Base-by-base conservation (phyloP, 2,888 invertebrate genomes). In the Pinctada fucata region DNA sequence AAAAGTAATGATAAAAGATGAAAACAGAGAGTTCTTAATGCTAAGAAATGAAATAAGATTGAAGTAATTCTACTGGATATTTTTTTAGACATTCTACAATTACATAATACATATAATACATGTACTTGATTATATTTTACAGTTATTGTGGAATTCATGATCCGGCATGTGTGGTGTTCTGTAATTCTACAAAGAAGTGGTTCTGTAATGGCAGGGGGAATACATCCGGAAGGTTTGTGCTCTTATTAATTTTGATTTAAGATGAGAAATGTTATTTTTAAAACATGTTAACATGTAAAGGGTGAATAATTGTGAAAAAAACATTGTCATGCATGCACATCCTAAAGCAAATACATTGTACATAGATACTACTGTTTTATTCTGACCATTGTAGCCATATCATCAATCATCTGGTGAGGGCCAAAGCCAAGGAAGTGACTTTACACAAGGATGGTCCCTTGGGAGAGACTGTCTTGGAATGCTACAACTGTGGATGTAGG, bases 91-190 rank as follows among this genome's bases (percentile, higher is more conserved):
- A 31, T 31, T 31, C 31, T 31, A 31, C 1, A 0, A 31, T 31
- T 31, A 31, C 31, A 31, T 31, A 31, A 31, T 31, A n/a, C n/a
- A 48, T 8, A 31, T 31, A 31, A 31, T 31, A n/a, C n/a, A 48
- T 8, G 49, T 58, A 49, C 48, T 69, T 8, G 49, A 50, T 50
- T 75, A 66, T 67, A 13, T 66, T 71, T 85, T 91, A 76, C 86
- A 98, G 98, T 92, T 99, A 99, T 92, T 99, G 99, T 93, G 99
- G 99, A 71, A 98, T 99, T 84, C 98, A 99, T 92, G 99, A 99
- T 92, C 98, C 98, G 0, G 95, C 97, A 84, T 97, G 97, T 89
- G 99, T 99, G 65, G 98, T 99, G 76, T 97, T 97, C 96, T 99
- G 99, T 93, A 99, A 99, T 92, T 95, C 97, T 81, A 99, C 99